Evolutionary conservation across 2,797 vertebrate species (phyloP), one percentile per base, ranked within the genome.

Genomic region (Eurystomus glaucurus): DNA sequence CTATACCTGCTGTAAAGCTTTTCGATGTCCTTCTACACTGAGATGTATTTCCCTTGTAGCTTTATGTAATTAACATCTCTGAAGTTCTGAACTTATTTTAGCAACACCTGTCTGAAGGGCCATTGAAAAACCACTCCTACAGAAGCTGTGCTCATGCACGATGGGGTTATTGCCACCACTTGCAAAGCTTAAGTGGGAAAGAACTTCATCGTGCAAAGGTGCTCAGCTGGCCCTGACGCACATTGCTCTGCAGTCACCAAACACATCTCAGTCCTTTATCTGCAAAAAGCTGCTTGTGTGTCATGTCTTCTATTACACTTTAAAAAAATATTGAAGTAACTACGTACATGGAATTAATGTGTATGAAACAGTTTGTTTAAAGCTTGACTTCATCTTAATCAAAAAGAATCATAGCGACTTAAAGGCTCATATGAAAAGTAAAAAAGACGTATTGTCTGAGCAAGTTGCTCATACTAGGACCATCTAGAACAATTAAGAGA

Each of bases 1-100:
- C 39, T 68, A 0, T 5, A 31, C 0, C 0, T 16, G 50, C 39
- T 61, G 19, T 26, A 20, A 41, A 52, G 18, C 41, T 90, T 72
- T 69, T 57, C 50, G 50, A 3, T 29, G 17, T 50, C 31, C 14
- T 81, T 84, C 57, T 48, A 46, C 6, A 16, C 45, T 0, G 1
- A 46, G 45, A 20, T 28, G 1, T 26, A 54, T 43, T 70, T 43
- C n/a, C 37, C 12, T 45, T n/a, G 28, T n/a, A 79, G 45, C 13
- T 88, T 52, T 29, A 85, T 8, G 26, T 20, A 39, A 83, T 51
- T 86, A 46, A 43, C 6, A n/a, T 19, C 14, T 51, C 80, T 39
- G 5, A 61, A 71, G 45, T 28, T 69, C 15, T 74, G 4, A 28
- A 54, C 45, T 80, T 96, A 41, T 85, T 69, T 72, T 54, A 83